A percentile compares a stretch with the other conserved stretches of the same genome.
These are phyloP conservation scores for Drosophila gaucha DNA, from an alignment of 2,888 invertebrate species.

Conservation along the genomic window DNA sequence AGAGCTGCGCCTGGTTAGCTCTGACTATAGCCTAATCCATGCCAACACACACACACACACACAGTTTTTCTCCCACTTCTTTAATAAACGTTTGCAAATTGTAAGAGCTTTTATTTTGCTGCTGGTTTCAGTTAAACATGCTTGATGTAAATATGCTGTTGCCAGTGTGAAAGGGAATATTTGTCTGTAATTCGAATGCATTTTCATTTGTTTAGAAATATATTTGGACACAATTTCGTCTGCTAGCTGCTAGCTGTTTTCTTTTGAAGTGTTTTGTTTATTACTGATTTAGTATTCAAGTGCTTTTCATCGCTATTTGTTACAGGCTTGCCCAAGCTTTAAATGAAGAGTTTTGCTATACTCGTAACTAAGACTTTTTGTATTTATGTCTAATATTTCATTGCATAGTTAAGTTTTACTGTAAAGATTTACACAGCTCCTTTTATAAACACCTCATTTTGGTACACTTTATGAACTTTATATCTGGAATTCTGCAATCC, in stretches of 20 bases:
- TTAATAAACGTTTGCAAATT: constrained; percentile 18
- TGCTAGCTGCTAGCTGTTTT: not conserved
- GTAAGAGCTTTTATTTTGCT: constrained; percentile 15
- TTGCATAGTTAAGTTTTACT: no score
- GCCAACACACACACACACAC: not conserved
- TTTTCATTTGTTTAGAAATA: constrained; percentile 12
- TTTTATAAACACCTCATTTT: no score
- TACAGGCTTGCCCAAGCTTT: no score
- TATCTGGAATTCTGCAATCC: no score
- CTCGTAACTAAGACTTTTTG: no score
- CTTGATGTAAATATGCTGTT: constrained; percentile 6
- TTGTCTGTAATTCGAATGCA: constrained; percentile 18
- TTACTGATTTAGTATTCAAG: no score
- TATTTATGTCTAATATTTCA: no score
- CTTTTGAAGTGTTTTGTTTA: not conserved
- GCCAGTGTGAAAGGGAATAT: constrained; percentile 1
- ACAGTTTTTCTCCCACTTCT: constrained; percentile 2
- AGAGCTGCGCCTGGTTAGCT: constrained; percentile 23
- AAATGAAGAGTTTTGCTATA: no score
- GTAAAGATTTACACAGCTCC: no score
- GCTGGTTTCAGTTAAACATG: constrained; percentile 12
- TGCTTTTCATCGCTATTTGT: no score
- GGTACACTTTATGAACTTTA: no score
- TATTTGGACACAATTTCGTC: not conserved
- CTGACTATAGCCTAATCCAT: constrained; percentile 9